Evolutionary conservation across 2,113 vertebrate species (phyloP).

Genomic region (Protomyctophum bolini): DNA sequence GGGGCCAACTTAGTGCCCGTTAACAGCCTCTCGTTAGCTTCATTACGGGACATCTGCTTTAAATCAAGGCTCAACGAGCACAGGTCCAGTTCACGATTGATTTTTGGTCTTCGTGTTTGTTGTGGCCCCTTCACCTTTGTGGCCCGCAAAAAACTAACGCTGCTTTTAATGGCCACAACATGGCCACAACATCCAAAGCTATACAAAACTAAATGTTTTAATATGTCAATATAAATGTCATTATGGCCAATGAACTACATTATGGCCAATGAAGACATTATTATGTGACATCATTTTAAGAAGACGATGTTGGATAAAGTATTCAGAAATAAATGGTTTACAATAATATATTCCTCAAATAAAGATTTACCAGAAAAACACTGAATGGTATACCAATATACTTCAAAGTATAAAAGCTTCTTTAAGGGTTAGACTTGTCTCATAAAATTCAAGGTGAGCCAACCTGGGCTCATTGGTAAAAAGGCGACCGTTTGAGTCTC

Average conservation of each 20-base stretch:
- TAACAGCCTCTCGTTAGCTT: slow-evolving; percentile 85
- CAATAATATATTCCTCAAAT: slow-evolving; percentile 1
- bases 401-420: neutral
- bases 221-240: no score
- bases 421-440: neutral
- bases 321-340: no score
- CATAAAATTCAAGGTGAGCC: slow-evolving; percentile 27
- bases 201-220: neutral
- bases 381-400: neutral
- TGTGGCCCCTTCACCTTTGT: slow-evolving; percentile 59
- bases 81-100: slow-evolving; percentile 79
- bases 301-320: no score
- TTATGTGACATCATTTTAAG: no score
- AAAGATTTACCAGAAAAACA: slow-evolving; percentile 12
- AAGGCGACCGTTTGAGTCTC: slow-evolving; percentile 37
- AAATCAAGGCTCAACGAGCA: slow-evolving; percentile 81
- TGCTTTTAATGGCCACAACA: slow-evolving; percentile 46
- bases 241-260: no score
- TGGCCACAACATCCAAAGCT: slow-evolving; percentile 23
- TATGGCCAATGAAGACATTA: no score
- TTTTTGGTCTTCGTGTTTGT: slow-evolving; percentile 53
- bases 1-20: slow-evolving; percentile 77
- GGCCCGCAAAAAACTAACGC: slow-evolving; percentile 69
- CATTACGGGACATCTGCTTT: slow-evolving; percentile 89
- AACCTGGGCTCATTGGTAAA: slow-evolving; percentile 23